Evolutionary conservation across 2,888 invertebrate genomes (phyloP).

Genomic region (Chalcis sispes): DNA sequence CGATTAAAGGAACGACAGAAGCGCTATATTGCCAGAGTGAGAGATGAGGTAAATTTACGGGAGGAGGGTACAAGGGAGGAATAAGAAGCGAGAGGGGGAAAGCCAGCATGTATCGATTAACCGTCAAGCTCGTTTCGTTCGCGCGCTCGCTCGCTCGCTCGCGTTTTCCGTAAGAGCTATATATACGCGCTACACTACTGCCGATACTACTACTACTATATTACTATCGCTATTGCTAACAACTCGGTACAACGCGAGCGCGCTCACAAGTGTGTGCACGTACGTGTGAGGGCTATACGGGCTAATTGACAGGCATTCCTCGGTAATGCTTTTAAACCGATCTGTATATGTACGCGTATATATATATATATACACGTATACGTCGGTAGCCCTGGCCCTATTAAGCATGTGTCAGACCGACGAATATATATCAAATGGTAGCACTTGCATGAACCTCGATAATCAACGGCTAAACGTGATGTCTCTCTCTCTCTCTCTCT

Average conservation of each 20-base stretch:
- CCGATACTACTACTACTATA: too few species aligned
- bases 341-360: not conserved
- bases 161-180: not conserved
- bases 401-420: too few species aligned
- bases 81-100: not conserved
- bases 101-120: slow-evolving; percentile 72
- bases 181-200: not conserved
- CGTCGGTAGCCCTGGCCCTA: too few species aligned
- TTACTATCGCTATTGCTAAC: too few species aligned
- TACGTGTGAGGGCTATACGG: not conserved
- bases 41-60: not conserved
- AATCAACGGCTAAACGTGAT: too few species aligned
- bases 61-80: not conserved
- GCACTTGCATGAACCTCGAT: too few species aligned
- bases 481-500: too few species aligned
- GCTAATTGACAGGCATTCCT: slow-evolving; percentile 54
- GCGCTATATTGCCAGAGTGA: not conserved
- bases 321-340: slow-evolving; percentile 45
- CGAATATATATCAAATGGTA: too few species aligned
- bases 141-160: slow-evolving; percentile 38
- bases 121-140: slow-evolving; percentile 71
- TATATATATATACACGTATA: too few species aligned
- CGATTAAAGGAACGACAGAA: not conserved
- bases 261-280: too few species aligned
- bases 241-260: too few species aligned